Evolutionary conservation across 2,888 invertebrate species (phyloP), one percentile per base, ranked within the genome.

Genomic region (Anorthoa munda): DNA sequence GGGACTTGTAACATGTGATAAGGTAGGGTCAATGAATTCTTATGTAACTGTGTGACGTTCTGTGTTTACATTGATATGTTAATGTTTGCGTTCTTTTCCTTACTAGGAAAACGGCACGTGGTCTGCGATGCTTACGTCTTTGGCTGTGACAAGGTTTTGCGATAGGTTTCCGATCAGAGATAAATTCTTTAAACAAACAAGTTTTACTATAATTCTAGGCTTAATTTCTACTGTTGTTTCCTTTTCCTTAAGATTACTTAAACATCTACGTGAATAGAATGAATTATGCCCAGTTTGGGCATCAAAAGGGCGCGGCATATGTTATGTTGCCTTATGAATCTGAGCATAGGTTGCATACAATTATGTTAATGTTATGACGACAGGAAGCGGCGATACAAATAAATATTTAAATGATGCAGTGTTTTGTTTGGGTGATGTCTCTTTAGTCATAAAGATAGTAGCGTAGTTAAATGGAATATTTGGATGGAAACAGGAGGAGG

Each of bases 1-100:
- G 85, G 85, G 86, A 66, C 76, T 60, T 74, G 66, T 72, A 66
- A 69, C 56, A 60, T 79, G 61, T 84, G 81, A 85, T 83, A 86
- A 86, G 75, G 75, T 73, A 64, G 70, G 82, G 76, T 86, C 82
- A 85, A 72, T 51, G 80, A 68, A 74, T 65, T 53, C 39, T 82
- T 83, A 77, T 64, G 73, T 79, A 86, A 86, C 60, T 50, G 21
- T 21, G 66, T 74, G 69, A 79, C 74, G 71, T 68, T 48, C 15
- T 63, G 12, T 67, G 63, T 77, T 77, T 71, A 71, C 11, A 66
- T 61, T 58, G 75, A 75, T 46, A 73, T 82, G 80, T 60, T 56
- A 66, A 80, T 77, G 55, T 64, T 56, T 23, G 39, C 55, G 59
- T 26, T 63, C 4, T 53, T 53, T 73, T 77, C 78, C 69, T 60